Percentiles rank a stretch among this genome's conserved stretches.
Evolutionary conservation across 1,140 invertebrate species (phyloP).

Genomic region (Conus betulinus): DNA sequence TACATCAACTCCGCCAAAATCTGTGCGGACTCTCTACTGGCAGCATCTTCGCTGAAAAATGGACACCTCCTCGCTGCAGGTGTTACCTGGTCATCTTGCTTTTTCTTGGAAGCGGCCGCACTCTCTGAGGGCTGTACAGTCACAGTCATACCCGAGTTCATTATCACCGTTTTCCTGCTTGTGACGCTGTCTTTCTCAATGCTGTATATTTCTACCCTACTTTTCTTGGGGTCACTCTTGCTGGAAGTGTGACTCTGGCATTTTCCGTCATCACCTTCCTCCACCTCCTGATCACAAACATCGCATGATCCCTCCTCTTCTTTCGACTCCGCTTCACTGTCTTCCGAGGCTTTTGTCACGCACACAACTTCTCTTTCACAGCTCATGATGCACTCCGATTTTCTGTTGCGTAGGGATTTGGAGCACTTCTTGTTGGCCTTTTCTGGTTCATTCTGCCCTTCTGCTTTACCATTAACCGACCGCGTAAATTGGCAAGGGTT

Average conservation of each 20-base stretch:
- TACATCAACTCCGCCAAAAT: constrained; percentile 22
- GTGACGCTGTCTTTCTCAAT: neutral
- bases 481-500: constrained; percentile 4
- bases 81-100: neutral
- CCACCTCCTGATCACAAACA: neutral
- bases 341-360: neutral
- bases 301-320: neutral
- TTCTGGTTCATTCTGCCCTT: neutral
- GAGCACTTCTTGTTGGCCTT: neutral
- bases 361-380: constrained; percentile 11
- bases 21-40: constrained; percentile 19
- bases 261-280: neutral
- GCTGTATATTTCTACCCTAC: neutral
- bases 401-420: neutral
- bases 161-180: neutral
- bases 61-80: neutral
- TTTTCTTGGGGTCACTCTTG: neutral
- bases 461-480: neutral
- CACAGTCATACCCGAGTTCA: constrained; percentile 4
- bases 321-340: neutral
- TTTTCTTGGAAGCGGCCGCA: neutral
- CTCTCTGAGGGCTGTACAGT: neutral
- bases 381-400: neutral
- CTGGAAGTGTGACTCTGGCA: neutral
- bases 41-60: neutral